A percentile compares a stretch with the other conserved stretches of the same genome.
Evolutionary conservation across 2,888 invertebrate species (phyloP).

Genomic region (Aphelenchoides bicaudatus): DNA sequence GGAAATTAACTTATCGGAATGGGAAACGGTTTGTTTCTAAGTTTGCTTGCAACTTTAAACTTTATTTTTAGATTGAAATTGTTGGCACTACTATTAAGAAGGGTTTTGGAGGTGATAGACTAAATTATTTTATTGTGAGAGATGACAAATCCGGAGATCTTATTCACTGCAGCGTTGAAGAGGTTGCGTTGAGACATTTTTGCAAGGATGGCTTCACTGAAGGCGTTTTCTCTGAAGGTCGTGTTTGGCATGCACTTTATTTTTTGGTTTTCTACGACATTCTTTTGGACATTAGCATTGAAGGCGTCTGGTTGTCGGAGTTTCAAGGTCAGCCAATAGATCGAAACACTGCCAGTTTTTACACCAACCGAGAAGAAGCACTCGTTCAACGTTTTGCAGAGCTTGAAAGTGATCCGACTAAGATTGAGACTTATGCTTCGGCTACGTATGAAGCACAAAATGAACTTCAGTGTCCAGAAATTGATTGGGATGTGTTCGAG

Average conservation of each 20-base stretch:
- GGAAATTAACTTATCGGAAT: constrained; percentile 19
- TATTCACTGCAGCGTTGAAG: constrained; percentile 42
- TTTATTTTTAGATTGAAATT: constrained; percentile 33
- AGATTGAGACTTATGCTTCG: too few species aligned
- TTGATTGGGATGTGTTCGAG: constrained; percentile 24
- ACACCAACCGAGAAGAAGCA: constrained; percentile 21
- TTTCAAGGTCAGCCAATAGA: constrained; percentile 45
- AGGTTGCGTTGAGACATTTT: constrained; percentile 43
- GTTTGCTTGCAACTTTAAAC: not conserved
- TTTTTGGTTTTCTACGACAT: constrained; percentile 44
- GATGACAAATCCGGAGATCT: constrained; percentile 4
- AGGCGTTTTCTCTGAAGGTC: constrained; percentile 42
- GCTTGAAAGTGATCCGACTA: constrained; percentile 25
- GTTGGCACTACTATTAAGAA: constrained; percentile 36
- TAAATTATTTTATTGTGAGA: constrained; percentile 41
- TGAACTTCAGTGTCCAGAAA: constrained; percentile 15
- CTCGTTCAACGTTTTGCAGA: constrained; percentile 39
- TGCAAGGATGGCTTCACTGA: constrained; percentile 34
- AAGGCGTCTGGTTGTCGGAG: constrained; percentile 41
- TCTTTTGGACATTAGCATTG: constrained; percentile 36
- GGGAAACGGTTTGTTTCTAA: constrained; percentile 24
- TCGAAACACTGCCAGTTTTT: constrained; percentile 34
- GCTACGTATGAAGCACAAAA: too few species aligned
- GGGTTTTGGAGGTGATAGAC: constrained; percentile 43
- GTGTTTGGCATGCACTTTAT: constrained; percentile 46